phyloP scores from a whole-genome alignment of 1,140 invertebrate genomes.

The Pogonomyrmex barbatus region DNA sequence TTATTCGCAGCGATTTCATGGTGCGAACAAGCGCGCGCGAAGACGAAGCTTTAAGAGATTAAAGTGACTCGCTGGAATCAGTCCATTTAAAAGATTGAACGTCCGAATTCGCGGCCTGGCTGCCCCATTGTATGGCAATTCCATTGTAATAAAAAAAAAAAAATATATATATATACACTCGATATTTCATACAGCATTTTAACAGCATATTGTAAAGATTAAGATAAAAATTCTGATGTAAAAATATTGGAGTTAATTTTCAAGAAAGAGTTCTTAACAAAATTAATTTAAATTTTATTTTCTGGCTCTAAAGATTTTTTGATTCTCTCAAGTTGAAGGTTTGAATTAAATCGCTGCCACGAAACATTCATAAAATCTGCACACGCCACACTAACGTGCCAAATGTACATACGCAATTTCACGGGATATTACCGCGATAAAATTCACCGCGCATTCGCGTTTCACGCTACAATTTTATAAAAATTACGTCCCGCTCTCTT shows the following conservation, averaged over 20 bases:
- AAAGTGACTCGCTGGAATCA: constrained; percentile 51
- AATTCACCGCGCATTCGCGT: constrained; percentile 31
- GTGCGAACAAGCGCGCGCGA: constrained; percentile 32
- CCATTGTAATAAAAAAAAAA: constrained; percentile 17
- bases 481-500: constrained; percentile 15
- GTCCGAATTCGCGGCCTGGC: constrained; percentile 30
- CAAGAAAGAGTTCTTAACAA: neutral
- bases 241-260: neutral
- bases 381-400: neutral
- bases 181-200: neutral
- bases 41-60: constrained; percentile 62
- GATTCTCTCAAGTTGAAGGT: neutral
- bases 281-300: constrained; percentile 12
- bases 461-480: constrained; percentile 48
- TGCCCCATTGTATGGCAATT: constrained; percentile 11
- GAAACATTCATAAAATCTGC: neutral
- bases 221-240: neutral
- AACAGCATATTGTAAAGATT: neutral
- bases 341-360: neutral
- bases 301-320: neutral
- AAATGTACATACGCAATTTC: constrained; percentile 53
- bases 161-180: neutral
- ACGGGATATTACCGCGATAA: constrained; percentile 49
- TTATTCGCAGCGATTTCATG: constrained; percentile 52
- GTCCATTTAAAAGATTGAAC: constrained; percentile 61